phyloP scores from a whole-genome alignment of 2,113 vertebrate species.

The Sterrhoptilus dennistouni region DNA sequence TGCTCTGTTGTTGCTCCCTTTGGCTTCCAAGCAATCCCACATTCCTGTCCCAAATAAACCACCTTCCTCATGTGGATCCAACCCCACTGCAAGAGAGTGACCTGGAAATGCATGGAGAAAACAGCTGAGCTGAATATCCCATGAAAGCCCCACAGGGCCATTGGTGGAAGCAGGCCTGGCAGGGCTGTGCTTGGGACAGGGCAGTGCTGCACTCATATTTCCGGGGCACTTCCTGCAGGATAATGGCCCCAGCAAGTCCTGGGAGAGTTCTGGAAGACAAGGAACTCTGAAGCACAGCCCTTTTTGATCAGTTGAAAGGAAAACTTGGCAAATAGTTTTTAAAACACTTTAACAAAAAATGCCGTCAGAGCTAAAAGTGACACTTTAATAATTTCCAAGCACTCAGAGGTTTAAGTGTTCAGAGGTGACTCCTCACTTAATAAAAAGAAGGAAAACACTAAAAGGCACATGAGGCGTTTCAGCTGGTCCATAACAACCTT shows the following conservation, averaged over 20 bases:
- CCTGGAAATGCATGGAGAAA: neutral
- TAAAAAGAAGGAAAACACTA: neutral
- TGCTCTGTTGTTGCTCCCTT: neutral
- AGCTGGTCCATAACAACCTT: neutral
- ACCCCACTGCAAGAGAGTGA: rapidly evolving
- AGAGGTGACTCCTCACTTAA: neutral
- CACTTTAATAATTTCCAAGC: neutral
- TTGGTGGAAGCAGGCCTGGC: rapidly evolving
- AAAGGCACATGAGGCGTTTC: neutral
- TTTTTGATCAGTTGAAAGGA: neutral
- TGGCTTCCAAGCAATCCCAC: neutral
- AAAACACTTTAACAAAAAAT: neutral
- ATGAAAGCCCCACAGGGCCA: neutral
- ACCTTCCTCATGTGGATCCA: neutral
- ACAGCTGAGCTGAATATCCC: neutral
- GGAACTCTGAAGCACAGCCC: neutral
- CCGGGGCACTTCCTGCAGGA: rapidly evolving
- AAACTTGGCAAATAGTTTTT: neutral
- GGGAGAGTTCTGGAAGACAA: neutral
- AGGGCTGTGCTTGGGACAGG: rapidly evolving
- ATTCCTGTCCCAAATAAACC: neutral
- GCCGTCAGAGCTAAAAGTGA: neutral
- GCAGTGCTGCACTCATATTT: neutral
- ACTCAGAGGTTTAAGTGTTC: neutral
- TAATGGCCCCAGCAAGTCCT: neutral